phyloP scores from a whole-genome alignment of 2,797 vertebrate genomes.

The Mormyrus proboscirostris region DNA sequence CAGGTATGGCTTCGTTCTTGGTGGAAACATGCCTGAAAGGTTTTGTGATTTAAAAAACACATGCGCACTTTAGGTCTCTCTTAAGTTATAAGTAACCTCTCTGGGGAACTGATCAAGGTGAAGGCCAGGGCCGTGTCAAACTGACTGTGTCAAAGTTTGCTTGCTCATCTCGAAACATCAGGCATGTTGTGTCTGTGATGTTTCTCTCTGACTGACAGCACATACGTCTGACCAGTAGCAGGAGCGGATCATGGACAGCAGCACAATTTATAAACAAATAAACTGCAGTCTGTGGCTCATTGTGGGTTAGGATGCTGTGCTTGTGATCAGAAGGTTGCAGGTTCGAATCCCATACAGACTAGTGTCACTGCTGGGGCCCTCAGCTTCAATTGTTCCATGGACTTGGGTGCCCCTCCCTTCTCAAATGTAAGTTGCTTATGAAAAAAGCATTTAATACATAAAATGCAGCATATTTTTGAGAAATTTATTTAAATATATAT shows the following conservation, averaged over 20 bases:
- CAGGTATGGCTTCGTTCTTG: not conserved
- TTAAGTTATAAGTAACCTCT: not conserved
- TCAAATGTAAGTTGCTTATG: not conserved
- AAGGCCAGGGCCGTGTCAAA: not conserved
- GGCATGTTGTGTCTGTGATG: not conserved
- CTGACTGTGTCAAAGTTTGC: not conserved
- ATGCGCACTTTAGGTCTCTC: not conserved
- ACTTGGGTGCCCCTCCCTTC: not conserved
- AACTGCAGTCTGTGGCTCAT: not conserved
- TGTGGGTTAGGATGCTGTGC: not conserved
- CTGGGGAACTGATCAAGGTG: not conserved
- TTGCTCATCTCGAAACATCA: not conserved
- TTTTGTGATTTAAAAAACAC: not conserved
- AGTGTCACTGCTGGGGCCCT: not conserved
- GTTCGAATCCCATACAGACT: not conserved
- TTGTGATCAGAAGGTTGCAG: not conserved
- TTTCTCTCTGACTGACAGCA: not conserved
- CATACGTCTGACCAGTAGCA: not conserved
- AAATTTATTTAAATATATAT: no score
- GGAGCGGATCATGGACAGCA: not conserved
- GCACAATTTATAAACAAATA: not conserved
- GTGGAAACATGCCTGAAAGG: not conserved
- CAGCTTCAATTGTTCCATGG: not conserved
- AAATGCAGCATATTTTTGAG: no score
- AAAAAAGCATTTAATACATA: no score